phyloP scores from a whole-genome alignment of 2,797 vertebrate genomes.

The Sphenopsis melanotis region DNA sequence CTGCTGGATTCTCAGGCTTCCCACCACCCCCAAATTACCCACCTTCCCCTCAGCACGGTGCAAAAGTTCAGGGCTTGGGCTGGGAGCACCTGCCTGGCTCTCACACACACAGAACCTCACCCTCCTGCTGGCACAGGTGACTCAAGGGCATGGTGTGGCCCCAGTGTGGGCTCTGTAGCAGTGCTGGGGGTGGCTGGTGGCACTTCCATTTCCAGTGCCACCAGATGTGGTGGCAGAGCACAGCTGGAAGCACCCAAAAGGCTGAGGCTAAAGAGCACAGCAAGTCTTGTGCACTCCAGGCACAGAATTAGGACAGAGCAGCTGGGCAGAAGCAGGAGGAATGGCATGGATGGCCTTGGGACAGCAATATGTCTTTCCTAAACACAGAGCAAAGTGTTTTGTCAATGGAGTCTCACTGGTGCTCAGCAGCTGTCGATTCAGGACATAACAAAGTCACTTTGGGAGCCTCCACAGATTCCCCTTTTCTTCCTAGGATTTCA shows the following conservation, averaged over 20 bases:
- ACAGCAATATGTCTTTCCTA: neutral
- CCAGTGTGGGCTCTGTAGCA: rapidly evolving
- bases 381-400: neutral
- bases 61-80: conserved; percentile 48
- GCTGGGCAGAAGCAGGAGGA: neutral
- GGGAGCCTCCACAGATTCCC: neutral
- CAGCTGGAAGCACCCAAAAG: neutral
- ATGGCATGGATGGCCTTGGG: neutral
- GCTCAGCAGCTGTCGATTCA: neutral
- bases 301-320: neutral
- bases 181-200: neutral
- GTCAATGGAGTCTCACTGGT: neutral
- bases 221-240: neutral
- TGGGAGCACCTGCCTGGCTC: neutral
- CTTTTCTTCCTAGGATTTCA: neutral
- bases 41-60: neutral
- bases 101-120: neutral
- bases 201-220: neutral
- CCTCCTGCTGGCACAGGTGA: neutral
- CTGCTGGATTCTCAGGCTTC: conserved; percentile 39
- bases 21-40: neutral
- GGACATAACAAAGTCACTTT: neutral
- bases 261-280: neutral
- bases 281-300: neutral
- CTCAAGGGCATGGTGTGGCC: neutral